Base-by-base conservation (phyloP, 2,113 vertebrate species). In the Hyperoodon ampullatus region DNA sequence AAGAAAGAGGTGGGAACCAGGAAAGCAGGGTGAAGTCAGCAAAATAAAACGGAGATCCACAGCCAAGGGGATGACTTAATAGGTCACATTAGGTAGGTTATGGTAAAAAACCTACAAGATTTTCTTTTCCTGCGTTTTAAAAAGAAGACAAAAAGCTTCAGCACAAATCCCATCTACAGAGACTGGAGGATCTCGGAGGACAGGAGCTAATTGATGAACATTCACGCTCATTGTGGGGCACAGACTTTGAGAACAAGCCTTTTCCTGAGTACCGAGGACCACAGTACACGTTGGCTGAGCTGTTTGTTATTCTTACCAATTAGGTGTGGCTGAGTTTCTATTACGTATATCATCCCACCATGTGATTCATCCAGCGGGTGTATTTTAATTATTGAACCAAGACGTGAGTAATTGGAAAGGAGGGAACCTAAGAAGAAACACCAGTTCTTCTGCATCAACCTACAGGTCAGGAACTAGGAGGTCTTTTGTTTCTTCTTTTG, bases 351-450 rank as follows among this genome's bases (percentile, higher is more conserved):
- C 47, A 50, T 82, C 68, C 88, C 47, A 85, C 65, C 39, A n/a
- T 83, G 28, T 42, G 63, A 94, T 47, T 88, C 77, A 58, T 53
- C 82, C 70, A 87, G 85, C 83, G 80, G 77, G 44, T 42, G 8
- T 91, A 68, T 96, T 94, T 95, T 88, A 92, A 88, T 94, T 72
- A 96, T 72, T 66, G 68, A 84, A 61, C 75, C n/a, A 44, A 92
- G 77, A 91, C 53, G 63, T 80, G 80, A 78, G 35, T 81, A 83
- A 78, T 50, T 93, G 33, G 58, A 90, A 84, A 58, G 50, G 60
- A 94, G 3, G 35, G 84, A 26, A 33, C 35, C 60, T 74, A 88
- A 86, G 55, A 91, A 93, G n/a, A 66, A 88, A 50, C 30, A 39
- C 11, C 24, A 85, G 2, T 78, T 53, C 55, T 88, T 97, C 35